Percentiles rank a stretch among this genome's conserved stretches.
These are phyloP conservation scores for Melanotaenia duboulayi DNA, from an alignment of 2,113 vertebrate genomes.

Conservation along the genomic window DNA sequence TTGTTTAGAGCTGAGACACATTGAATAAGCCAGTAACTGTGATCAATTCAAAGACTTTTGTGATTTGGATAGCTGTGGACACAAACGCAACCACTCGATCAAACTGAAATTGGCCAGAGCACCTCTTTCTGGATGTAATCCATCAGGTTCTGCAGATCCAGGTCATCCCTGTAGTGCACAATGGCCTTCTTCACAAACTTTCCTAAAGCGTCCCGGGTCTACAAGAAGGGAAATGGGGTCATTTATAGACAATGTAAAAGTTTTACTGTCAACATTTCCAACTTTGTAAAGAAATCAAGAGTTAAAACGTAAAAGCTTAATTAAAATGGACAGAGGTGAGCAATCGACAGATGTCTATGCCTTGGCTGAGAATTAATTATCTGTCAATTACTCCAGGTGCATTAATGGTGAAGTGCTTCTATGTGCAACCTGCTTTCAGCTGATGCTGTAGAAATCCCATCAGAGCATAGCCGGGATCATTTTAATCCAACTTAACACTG, in stretches of 20 bases:
- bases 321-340: slow-evolving; percentile 9
- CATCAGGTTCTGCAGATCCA: slow-evolving; percentile 86
- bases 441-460: slow-evolving; percentile 14
- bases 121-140: slow-evolving; percentile 87
- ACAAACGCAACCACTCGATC: not conserved
- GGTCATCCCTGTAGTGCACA: slow-evolving; percentile 84
- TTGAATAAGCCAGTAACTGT: slow-evolving; percentile 30
- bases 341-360: not conserved
- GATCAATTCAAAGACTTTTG: slow-evolving; percentile 21
- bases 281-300: not conserved
- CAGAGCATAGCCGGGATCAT: not conserved
- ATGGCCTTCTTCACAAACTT: slow-evolving; percentile 84
- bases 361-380: not conserved
- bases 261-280: not conserved
- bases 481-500: slow-evolving; percentile 1
- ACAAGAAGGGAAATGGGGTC: not conserved
- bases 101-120: slow-evolving; percentile 36
- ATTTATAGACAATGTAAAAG: not conserved
- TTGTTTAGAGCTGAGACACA: slow-evolving; percentile 3
- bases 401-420: slow-evolving; percentile 8
- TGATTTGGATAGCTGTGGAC: not conserved
- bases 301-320: not conserved
- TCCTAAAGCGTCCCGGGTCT: slow-evolving; percentile 78
- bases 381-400: slow-evolving; percentile 15
- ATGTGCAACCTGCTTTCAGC: slow-evolving; percentile 7